Base-by-base conservation (phyloP, 1,140 invertebrate species). In the Aethina tumida region DNA sequence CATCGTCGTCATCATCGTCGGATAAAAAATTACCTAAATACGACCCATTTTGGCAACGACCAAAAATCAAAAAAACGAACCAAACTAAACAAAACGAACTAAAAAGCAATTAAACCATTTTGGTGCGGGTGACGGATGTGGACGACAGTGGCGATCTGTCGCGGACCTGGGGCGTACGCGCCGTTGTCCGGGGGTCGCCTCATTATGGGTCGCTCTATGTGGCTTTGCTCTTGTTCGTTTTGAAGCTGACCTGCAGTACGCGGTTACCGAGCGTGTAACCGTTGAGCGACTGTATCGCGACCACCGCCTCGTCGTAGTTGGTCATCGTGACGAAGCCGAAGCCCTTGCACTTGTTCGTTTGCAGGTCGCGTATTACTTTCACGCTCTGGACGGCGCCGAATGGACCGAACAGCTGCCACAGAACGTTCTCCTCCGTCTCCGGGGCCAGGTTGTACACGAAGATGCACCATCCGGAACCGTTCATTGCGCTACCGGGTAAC, bases 321-420 rank as follows among this genome's bases (percentile, higher is more conserved):
- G 92, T 97, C 96, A 99, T 99, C 35, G 93, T 97, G 40, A 99
- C 94, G 67, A 98, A 97, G n/a, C 93, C 96, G 65, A 97, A 98
- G 51, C 96, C 96, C 69, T 97, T 98, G 77, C 96, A 98, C 69
- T 98, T 98, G 70, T 96, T 94, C 43, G 94, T 96, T 66, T 96
- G 88, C 56, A 93, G 75, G 69, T 98, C 95, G 43, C 94, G 81
- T 56, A 98, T 96, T 33, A 95, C 87, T 72, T 98, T 98, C 18
- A 98, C 95, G 59, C 86, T 93, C 66, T 97, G 92, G 38, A 99
- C 95, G 41, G 95, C 95, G 38, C 96, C 96, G 65, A 98, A 99
- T 3, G 95, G 96, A 3, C 94, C 96, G 69, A 99, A 99, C 47
- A 99, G 70, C 64, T 97, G 92, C 96, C 96, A 99, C 35, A 99